A percentile compares a stretch with the other conserved stretches of the same genome.
Evolutionary conservation across 2,113 vertebrate genomes (phyloP).

Genomic region (Coracopsis vasa): DNA sequence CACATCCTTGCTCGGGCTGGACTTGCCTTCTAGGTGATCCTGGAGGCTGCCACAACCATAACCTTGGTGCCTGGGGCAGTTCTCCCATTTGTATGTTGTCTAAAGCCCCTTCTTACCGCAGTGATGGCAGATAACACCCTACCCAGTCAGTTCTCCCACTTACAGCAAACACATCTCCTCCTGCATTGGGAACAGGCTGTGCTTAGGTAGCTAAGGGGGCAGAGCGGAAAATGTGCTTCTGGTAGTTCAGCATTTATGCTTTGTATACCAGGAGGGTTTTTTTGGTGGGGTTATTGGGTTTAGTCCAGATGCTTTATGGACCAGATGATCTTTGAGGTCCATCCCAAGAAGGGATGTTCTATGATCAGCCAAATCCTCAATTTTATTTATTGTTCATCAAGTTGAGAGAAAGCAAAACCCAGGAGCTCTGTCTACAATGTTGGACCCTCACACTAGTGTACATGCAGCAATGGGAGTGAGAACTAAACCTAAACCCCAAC

Average conservation of each 20-base stretch:
- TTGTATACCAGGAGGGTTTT: accelerated
- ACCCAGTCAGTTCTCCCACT: background rate
- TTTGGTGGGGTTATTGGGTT: background rate
- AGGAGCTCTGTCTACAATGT: accelerated
- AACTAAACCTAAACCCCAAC: background rate
- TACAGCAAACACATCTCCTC: background rate
- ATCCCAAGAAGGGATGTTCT: background rate
- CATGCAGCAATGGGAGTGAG: accelerated
- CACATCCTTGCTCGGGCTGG: accelerated
- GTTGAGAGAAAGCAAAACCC: background rate
- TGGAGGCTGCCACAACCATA: background rate
- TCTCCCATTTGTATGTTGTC: accelerated
- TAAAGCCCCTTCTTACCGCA: background rate
- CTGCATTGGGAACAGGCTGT: background rate
- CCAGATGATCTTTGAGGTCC: background rate
- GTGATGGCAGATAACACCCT: accelerated
- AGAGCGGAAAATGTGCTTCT: background rate
- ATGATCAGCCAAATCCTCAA: background rate
- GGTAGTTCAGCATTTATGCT: background rate
- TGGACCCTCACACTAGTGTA: background rate
- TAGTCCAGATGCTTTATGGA: background rate
- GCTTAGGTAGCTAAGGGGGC: background rate
- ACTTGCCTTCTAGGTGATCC: background rate
- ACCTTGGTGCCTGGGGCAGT: background rate
- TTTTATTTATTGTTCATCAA: background rate